phyloP scores from a whole-genome alignment of 2,113 vertebrate genomes.

The Scortum barcoo region DNA sequence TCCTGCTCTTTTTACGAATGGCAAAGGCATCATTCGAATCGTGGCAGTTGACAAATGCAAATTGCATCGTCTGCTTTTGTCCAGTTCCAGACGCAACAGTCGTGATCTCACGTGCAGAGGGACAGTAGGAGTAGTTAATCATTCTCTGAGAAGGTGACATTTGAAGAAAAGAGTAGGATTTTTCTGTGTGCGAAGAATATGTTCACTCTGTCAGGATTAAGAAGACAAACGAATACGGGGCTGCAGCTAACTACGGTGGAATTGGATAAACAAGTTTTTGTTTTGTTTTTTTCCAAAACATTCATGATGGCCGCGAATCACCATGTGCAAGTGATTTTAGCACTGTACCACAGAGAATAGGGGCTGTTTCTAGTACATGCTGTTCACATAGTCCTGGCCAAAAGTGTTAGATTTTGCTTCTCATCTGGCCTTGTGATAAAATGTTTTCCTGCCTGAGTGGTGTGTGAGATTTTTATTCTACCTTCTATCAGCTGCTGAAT shows the following conservation, averaged over 20 bases:
- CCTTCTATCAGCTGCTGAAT: neutral
- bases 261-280: neutral
- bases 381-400: neutral
- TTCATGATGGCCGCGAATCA: neutral
- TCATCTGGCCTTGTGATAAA: neutral
- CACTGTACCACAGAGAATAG: neutral
- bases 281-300: neutral
- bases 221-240: neutral
- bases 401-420: neutral
- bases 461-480: neutral
- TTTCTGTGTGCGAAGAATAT: neutral
- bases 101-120: neutral
- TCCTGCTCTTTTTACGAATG: neutral
- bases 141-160: neutral
- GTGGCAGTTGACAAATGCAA: neutral
- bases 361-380: neutral
- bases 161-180: neutral
- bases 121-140: neutral
- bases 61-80: neutral
- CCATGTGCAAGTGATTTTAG: constrained; percentile 39
- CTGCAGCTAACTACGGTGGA: neutral
- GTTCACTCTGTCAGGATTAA: neutral
- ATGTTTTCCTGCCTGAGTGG: neutral
- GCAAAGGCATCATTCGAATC: too few species aligned
- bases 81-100: neutral